Base-by-base conservation (phyloP, 2,797 vertebrate genomes). In the Chiloscyllium punctatum region DNA sequence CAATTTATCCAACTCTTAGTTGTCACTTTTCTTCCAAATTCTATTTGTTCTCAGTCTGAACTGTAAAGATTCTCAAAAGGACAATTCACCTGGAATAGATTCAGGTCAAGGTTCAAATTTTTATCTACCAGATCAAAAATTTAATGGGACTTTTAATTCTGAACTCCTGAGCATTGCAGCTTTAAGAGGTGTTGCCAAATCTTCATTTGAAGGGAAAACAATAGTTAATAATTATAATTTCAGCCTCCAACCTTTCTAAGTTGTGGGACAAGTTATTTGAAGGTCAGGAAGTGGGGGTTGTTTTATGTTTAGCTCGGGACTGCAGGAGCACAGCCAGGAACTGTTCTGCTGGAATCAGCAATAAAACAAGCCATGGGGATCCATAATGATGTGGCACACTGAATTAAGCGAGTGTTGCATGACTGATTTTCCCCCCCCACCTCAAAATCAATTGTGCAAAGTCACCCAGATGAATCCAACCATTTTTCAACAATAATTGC, bases 211-310 rank as follows among this genome's bases (percentile, higher is more conserved):
- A 16, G 13, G 68, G 11, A 69, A 69, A 69, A 69, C 68, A 15
- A 15, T 15, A 69, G 68, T 57, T 57, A 57, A 9, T 57, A 57
- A 9, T 57, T 33, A 23, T 16, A 23, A 21, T 68, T 42, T 18
- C 21, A 37, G 90, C 5, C n/a, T 37, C 66, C 37, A 37, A 69
- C 62, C 42, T 6, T 0, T 2, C 42, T 92, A 21, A 23, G n/a
- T 92, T n/a, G 6, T 37, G 62, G 62, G 66, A 42, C n/a, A 7
- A 42, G 90, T 92, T 42, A 69, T 69, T 69, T 69, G 66, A 92
- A 92, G 62, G n/a, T 69, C 21, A 68, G 90, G 90, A 66, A 68
- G n/a, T 68, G 15, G 90, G 68, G 90, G 90, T n/a, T 68, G 88
- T 5, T 1, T 92, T 92, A 8, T 42, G 69, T 69, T 92, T 92